phyloP scores from a whole-genome alignment of 2,113 vertebrate genomes.

The Egretta garzetta region DNA sequence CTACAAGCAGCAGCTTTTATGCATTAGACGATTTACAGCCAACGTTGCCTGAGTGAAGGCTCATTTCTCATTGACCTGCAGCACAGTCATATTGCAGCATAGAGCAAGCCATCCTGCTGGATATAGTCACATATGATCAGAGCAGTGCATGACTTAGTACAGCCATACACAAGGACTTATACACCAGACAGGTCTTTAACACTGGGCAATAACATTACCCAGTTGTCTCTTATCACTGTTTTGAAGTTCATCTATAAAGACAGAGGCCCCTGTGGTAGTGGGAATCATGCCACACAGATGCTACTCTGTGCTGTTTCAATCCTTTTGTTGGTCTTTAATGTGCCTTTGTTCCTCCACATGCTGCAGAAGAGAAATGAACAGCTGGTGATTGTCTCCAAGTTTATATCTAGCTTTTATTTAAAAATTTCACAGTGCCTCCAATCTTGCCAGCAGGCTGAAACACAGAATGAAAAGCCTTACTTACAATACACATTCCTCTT shows the following conservation, averaged over 20 bases:
- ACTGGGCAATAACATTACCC: background rate
- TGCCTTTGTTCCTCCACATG: constrained; percentile 39
- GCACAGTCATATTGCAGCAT: background rate
- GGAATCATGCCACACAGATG: constrained; percentile 47
- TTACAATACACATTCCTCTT: background rate
- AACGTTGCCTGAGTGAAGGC: background rate
- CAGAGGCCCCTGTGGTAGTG: background rate
- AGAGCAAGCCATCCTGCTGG: background rate
- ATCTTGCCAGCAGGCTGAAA: constrained; percentile 2
- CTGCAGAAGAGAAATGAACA: constrained; percentile 31
- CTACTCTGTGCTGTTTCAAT: background rate
- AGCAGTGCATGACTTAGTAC: background rate
- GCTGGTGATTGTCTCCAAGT: constrained; percentile 47
- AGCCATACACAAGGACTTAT: background rate
- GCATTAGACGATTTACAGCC: background rate
- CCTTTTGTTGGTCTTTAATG: constrained; percentile 17
- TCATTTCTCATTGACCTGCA: background rate
- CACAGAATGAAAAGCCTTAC: background rate
- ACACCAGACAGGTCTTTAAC: background rate
- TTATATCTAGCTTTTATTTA: constrained; percentile 46
- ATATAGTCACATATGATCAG: background rate
- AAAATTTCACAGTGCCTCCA: constrained; percentile 12
- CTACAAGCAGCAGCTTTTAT: background rate
- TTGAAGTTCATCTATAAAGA: constrained; percentile 9
- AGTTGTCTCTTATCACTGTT: background rate